Percentiles rank a stretch among this genome's conserved stretches.
Conservation (phyloP, 2,888 invertebrate species). For the Galerucella pusilla region DNA sequence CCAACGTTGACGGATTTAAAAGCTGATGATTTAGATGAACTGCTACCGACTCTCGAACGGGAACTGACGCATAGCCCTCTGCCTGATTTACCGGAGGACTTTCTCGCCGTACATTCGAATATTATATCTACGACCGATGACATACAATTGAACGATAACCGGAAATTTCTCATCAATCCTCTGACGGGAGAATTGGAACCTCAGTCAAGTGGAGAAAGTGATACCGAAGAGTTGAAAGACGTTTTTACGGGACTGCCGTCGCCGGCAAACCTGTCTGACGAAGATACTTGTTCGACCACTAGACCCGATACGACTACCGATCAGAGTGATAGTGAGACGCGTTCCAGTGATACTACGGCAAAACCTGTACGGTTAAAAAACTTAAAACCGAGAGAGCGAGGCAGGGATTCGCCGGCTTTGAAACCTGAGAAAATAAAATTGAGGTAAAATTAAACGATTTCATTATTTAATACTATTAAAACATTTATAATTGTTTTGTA, state of each 20-base stretch:
- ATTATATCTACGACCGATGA: slow-evolving; percentile 52
- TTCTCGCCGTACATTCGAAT: slow-evolving; percentile 50
- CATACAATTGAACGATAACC: slow-evolving; percentile 69
- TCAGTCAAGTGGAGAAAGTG: slow-evolving; percentile 75
- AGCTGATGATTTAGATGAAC: slow-evolving; percentile 72
- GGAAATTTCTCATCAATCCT: slow-evolving; percentile 90
- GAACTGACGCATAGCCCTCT: slow-evolving; percentile 68
- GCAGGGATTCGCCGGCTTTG: slow-evolving; percentile 61
- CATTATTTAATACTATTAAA: neutral
- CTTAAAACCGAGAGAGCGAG: slow-evolving; percentile 54
- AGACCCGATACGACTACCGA: slow-evolving; percentile 63
- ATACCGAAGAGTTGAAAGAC: slow-evolving; percentile 64
- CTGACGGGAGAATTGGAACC: slow-evolving; percentile 88
- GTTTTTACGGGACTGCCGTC: slow-evolving; percentile 62
- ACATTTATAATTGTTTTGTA: neutral
- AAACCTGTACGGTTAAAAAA: slow-evolving; percentile 56
- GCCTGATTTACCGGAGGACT: slow-evolving; percentile 67
- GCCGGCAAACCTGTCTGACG: slow-evolving; percentile 65
- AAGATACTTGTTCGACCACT: slow-evolving; percentile 71
- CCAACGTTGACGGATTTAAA: slow-evolving; percentile 63
- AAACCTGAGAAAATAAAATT: slow-evolving; percentile 82
- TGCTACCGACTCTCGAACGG: slow-evolving; percentile 72
- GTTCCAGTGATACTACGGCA: slow-evolving; percentile 54
- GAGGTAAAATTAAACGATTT: slow-evolving; percentile 58
- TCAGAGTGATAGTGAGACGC: slow-evolving; percentile 63